Evolutionary conservation across 2,888 invertebrate species (phyloP).

Genomic region (Crematogaster levior): DNA sequence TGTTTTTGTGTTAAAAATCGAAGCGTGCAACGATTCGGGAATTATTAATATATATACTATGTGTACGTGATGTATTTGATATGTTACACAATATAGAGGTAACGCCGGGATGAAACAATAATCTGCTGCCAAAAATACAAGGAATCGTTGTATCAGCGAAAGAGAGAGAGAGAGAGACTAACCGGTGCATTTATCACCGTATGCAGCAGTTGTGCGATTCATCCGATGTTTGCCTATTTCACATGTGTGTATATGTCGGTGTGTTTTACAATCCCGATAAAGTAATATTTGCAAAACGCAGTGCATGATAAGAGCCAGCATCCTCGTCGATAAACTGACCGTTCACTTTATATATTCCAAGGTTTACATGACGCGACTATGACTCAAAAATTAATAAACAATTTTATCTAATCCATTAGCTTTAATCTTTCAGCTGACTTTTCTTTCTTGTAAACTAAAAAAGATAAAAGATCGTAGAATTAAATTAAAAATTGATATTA

Average conservation of each 20-base stretch:
- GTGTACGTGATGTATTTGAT: not conserved
- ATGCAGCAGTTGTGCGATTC: constrained; percentile 41
- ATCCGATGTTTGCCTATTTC: constrained; percentile 59
- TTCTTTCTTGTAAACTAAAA: not conserved
- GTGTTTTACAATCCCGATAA: constrained; percentile 58
- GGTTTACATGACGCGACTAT: not conserved
- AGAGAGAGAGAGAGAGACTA: constrained; percentile 48
- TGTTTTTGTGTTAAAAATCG: not conserved
- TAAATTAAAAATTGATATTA: not conserved
- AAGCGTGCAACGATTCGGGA: not conserved
- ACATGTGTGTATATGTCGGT: not conserved
- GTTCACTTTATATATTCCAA: not conserved
- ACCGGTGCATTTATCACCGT: constrained; percentile 54
- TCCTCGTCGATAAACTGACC: constrained; percentile 13
- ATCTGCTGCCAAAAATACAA: constrained; percentile 40
- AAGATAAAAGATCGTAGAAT: not conserved
- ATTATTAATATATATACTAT: not conserved
- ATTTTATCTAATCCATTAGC: constrained; percentile 9
- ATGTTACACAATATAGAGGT: not conserved
- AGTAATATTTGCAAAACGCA: constrained; percentile 50
- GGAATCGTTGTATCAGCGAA: constrained; percentile 29
- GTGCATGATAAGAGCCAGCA: constrained; percentile 55
- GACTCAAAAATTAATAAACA: not conserved
- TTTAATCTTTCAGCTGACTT: not conserved
- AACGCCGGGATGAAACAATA: not conserved